Evolutionary conservation across 2,888 invertebrate genomes (phyloP), one percentile per base, ranked within the genome.

Genomic region (Sarcophaga variegata): DNA sequence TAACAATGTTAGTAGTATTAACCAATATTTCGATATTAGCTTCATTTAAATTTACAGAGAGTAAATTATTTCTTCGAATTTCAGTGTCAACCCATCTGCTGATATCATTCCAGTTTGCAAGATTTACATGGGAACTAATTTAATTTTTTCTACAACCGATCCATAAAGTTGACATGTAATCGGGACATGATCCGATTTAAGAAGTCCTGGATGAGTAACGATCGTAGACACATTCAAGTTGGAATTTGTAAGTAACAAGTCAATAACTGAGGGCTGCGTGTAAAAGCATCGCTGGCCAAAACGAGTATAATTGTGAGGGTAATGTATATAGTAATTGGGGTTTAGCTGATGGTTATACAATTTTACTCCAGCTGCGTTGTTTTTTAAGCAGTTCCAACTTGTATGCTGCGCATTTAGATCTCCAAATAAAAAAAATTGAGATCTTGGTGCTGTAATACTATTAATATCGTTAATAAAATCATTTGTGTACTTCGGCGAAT

Each of bases 361-460:
- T 10, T 17, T 64, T 20, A 8, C 54, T n/a, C 49, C 75, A 64
- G 64, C 64, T 17, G 49, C 11, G 17, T 75, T 49, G 25, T 8
- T 20, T 17, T 45, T 14, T 20, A 22, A 12, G 17, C 49, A 64
- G 63, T 64, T 75, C 75, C 64, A 64, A 37, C 37, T 37, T 37
- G 37, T 37, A 37, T 60, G 60, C 6, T 60, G 60, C 2, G 60
- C 60, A 49, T 72, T 72, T 14, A 72, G 25, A 10, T 72, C 66
- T 66, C 76, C 66, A 76, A 76, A 76, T 11, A 76, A 37, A 2
- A 64, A 54, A 66, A 78, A 78, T 45, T 69, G 69, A 47, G 59
- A 22, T n/a, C 4, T 17, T 20, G 45, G 5, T 11, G n/a, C 37
- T 20, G 64, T 75, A 17, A 75, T 37, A 20, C 25, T 10, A 4